Conservation (phyloP, 2,888 invertebrate genomes). For the Leptarthrus brevirostris region DNA sequence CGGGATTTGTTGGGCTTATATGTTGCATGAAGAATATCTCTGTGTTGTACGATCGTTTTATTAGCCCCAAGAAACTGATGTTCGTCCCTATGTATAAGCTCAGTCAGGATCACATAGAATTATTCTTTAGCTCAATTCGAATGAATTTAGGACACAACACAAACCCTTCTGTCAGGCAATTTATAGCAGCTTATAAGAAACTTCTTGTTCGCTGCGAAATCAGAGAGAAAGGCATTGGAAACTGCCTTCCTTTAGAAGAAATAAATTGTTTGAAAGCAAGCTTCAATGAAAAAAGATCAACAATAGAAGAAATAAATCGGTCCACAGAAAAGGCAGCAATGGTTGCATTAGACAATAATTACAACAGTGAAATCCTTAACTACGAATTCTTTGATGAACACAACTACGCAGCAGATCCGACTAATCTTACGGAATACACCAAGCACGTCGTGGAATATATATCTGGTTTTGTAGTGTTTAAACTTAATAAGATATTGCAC, state of each 20-base stretch:
- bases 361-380: no score
- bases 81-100: conserved; percentile 56
- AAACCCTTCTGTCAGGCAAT: conserved; percentile 25
- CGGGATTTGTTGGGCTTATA: conserved; percentile 52
- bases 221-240: conserved; percentile 22
- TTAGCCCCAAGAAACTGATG: conserved; percentile 14
- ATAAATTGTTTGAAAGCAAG: background rate
- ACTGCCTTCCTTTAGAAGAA: background rate
- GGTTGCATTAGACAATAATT: background rate
- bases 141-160: conserved; percentile 55
- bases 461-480: no score
- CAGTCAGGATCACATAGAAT: conserved; percentile 56
- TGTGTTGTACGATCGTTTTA: background rate
- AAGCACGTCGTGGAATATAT: no score
- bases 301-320: background rate
- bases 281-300: background rate
- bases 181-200: conserved; percentile 36
- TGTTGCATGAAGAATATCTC: conserved; percentile 44
- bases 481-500: background rate
- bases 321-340: background rate
- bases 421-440: background rate
- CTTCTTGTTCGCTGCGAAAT: conserved; percentile 52
- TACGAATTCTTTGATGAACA: no score
- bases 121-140: conserved; percentile 54
- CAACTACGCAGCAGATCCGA: background rate